Evolutionary conservation across 1,140 invertebrate species (phyloP).

Genomic region (Microplitis mediator): DNA sequence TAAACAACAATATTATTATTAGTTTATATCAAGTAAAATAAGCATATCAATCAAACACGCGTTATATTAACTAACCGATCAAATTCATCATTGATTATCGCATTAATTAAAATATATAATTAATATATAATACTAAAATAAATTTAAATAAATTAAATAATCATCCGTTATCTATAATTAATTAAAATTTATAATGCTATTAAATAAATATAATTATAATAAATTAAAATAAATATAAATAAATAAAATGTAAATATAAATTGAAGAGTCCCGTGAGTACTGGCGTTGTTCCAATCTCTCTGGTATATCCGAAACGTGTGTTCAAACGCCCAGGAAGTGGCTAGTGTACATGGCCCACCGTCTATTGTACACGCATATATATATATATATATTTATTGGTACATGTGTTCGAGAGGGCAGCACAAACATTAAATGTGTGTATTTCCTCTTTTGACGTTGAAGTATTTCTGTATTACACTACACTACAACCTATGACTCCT

Average conservation of each 20-base stretch:
- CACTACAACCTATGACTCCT: too few species aligned
- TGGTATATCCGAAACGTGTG: constrained; percentile 11
- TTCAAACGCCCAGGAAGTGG: constrained; percentile 14
- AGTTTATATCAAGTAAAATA: too few species aligned
- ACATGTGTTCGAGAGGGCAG: constrained; percentile 18
- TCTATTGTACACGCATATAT: constrained; percentile 11
- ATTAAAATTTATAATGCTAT: too few species aligned
- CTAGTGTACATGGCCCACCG: constrained; percentile 5
- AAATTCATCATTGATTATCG: too few species aligned
- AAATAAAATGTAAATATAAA: not conserved
- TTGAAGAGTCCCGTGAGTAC: not conserved
- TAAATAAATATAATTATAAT: too few species aligned
- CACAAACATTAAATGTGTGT: not conserved
- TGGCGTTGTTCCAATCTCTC: constrained; percentile 6
- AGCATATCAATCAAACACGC: too few species aligned
- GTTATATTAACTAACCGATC: too few species aligned
- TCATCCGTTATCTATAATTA: too few species aligned
- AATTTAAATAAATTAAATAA: too few species aligned
- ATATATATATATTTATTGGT: not conserved
- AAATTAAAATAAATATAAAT: too few species aligned
- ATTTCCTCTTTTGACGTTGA: not conserved
- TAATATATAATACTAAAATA: not conserved
- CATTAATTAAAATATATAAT: too few species aligned
- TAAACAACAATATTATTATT: too few species aligned
- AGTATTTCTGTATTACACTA: not conserved